Evolutionary conservation across 2,797 vertebrate species (phyloP).

Genomic region (Podargus strigoides): DNA sequence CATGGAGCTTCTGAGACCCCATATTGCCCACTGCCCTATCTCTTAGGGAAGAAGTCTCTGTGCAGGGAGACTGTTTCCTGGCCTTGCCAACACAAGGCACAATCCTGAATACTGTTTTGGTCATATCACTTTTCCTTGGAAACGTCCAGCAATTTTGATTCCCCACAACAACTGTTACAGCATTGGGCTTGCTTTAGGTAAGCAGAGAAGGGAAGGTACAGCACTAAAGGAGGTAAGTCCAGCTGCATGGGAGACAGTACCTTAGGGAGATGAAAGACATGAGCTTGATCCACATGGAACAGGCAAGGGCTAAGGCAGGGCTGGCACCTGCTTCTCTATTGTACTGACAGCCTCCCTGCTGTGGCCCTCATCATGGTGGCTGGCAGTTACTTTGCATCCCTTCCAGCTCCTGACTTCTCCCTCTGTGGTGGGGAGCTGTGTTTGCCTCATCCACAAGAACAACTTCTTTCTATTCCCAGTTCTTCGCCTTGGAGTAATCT

Average conservation of each 20-base stretch:
- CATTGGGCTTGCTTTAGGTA: not conserved
- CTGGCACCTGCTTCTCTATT: not conserved
- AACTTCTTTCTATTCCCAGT: constrained; percentile 34
- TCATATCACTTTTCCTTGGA: not conserved
- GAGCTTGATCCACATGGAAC: not conserved
- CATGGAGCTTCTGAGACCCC: not conserved
- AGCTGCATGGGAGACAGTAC: not conserved
- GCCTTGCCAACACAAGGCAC: not conserved
- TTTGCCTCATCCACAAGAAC: constrained; percentile 10
- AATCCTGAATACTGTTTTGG: not conserved
- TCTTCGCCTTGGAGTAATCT: not conserved
- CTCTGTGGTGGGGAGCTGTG: not conserved
- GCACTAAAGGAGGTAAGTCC: not conserved
- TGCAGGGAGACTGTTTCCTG: not conserved
- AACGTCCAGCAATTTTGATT: not conserved
- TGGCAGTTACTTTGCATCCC: not conserved
- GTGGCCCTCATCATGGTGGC: not conserved
- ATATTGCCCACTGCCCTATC: not conserved
- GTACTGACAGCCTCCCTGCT: not conserved
- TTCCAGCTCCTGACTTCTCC: not conserved
- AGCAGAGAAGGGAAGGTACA: not conserved
- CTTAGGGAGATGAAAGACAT: not conserved
- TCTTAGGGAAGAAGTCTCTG: no score
- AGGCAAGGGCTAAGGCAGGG: not conserved
- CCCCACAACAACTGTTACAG: not conserved